phyloP scores from a whole-genome alignment of 1,140 invertebrate genomes.

The Nomia melanderi region DNA sequence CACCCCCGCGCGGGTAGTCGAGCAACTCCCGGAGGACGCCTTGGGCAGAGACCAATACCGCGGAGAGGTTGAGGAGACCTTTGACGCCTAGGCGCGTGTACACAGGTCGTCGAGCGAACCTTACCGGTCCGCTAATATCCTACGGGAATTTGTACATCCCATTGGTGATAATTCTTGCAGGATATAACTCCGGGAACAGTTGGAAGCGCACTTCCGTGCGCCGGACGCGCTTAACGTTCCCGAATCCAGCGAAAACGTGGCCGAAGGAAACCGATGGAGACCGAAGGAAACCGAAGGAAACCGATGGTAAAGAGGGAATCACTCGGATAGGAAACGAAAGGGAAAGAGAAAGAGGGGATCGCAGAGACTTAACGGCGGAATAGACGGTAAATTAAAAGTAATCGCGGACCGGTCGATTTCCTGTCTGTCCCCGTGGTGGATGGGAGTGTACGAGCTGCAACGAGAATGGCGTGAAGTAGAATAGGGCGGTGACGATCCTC shows the following conservation, averaged over 20 bases:
- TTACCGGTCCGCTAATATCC: slow-evolving; percentile 48
- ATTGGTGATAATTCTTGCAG: slow-evolving; percentile 55
- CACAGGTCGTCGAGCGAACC: background rate
- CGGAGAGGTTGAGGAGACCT: background rate
- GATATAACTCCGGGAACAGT: slow-evolving; percentile 53
- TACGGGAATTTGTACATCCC: slow-evolving; percentile 28
- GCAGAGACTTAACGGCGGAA: slow-evolving; percentile 13
- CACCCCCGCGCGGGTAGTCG: background rate
- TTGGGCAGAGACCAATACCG: background rate
- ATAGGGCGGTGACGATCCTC: slow-evolving; percentile 5
- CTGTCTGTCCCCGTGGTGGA: background rate
- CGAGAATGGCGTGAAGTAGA: background rate
- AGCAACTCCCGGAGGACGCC: background rate
- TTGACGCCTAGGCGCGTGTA: background rate
- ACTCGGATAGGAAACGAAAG: background rate
- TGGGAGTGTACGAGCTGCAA: background rate
- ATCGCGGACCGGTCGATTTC: slow-evolving; percentile 37
- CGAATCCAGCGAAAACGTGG: slow-evolving; percentile 24
- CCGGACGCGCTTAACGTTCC: slow-evolving; percentile 28
- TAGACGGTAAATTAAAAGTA: slow-evolving; percentile 39
- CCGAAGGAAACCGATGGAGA: slow-evolving; percentile 17
- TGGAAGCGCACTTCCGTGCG: slow-evolving; percentile 34
- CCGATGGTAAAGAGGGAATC: too few species aligned
- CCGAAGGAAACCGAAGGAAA: background rate
- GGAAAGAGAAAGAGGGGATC: slow-evolving; percentile 16